Conservation (phyloP, 2,888 invertebrate species). For the Plutella xylostella region DNA sequence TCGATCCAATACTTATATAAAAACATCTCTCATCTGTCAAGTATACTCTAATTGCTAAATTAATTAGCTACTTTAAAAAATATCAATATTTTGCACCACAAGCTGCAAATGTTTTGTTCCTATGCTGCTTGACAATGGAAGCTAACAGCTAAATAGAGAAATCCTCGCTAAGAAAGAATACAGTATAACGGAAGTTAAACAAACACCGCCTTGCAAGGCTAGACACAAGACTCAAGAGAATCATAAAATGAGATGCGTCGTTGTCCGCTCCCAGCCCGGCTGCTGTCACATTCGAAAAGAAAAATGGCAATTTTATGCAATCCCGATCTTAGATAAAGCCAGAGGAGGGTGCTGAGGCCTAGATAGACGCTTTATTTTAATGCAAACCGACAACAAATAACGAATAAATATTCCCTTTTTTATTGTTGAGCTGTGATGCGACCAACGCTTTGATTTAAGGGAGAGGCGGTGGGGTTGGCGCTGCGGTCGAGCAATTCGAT, state of each 20-base stretch:
- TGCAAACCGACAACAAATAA: slow-evolving; percentile 68
- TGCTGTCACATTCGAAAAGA: slow-evolving; percentile 50
- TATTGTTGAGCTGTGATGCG: slow-evolving; percentile 57
- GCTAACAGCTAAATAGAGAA: too few species aligned
- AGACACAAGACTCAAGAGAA: too few species aligned
- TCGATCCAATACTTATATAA: too few species aligned
- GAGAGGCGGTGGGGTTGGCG: slow-evolving; percentile 45
- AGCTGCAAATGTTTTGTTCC: too few species aligned
- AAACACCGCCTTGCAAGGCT: too few species aligned
- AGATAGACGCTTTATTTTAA: slow-evolving; percentile 66
- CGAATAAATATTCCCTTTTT: slow-evolving; percentile 63
- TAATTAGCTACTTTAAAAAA: too few species aligned
- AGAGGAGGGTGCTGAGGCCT: slow-evolving; percentile 53
- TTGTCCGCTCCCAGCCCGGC: slow-evolving; percentile 32
- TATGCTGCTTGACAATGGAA: too few species aligned
- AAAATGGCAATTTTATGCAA: slow-evolving; percentile 64
- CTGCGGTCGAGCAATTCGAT: slow-evolving; percentile 53
- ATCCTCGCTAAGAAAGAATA: too few species aligned
- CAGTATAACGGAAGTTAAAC: too few species aligned
- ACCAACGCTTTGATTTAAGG: slow-evolving; percentile 59
- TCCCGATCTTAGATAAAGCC: slow-evolving; percentile 61
- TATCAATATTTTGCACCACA: too few species aligned
- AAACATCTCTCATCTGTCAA: too few species aligned
- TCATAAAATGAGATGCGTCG: slow-evolving; percentile 49
- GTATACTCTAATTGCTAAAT: too few species aligned